Conservation (phyloP, 2,113 vertebrate genomes). For the Calyptomena viridis region DNA sequence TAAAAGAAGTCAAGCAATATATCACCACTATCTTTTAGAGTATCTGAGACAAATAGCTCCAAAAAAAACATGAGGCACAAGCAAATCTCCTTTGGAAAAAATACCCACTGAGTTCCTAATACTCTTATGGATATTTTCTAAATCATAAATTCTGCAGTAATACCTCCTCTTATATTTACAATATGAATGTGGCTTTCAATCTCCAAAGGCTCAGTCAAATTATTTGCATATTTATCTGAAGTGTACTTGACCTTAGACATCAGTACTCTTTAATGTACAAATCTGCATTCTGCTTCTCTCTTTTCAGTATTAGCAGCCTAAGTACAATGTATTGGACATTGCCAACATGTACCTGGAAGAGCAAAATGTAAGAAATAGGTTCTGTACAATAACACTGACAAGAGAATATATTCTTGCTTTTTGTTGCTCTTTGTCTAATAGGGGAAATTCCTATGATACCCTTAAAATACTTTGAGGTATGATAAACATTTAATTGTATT, state of each 20-base stretch:
- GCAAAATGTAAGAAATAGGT: not conserved
- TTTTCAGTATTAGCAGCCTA: not conserved
- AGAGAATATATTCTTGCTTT: not conserved
- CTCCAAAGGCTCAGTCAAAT: not conserved
- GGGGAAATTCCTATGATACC: not conserved
- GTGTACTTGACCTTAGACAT: not conserved
- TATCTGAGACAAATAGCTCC: not conserved
- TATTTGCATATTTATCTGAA: not conserved
- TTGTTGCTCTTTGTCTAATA: not conserved
- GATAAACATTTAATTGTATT: not conserved
- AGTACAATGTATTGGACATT: not conserved
- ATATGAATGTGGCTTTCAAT: not conserved
- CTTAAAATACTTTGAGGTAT: not conserved
- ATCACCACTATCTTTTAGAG: not conserved
- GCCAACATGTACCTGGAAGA: not conserved
- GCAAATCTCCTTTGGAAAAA: not conserved
- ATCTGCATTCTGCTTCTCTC: not conserved
- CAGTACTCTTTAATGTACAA: not conserved
- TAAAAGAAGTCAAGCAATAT: not conserved
- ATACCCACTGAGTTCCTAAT: not conserved
- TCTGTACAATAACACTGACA: not conserved
- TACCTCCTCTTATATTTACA: not conserved
- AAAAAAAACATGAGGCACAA: not conserved
- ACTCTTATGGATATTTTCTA: not conserved
- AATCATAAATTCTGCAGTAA: not conserved